Conservation (phyloP, 2,797 vertebrate species). For the Mormyrops attenuatus region DNA sequence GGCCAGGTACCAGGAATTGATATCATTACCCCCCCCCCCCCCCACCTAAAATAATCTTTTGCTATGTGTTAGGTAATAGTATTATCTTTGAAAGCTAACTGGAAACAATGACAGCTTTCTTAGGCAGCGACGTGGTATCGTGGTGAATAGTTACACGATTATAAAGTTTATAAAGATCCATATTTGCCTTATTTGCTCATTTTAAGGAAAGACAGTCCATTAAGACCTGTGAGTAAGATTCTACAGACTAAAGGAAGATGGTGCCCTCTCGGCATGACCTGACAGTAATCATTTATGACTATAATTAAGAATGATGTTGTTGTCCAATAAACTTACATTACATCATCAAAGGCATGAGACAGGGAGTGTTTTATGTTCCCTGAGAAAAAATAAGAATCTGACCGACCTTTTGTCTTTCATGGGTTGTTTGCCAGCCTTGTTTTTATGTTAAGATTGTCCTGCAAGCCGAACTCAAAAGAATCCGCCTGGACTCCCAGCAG, state of each 20-base stretch:
- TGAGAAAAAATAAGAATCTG: neutral
- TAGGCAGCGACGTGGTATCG: neutral
- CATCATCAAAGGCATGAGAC: neutral
- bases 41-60: neutral
- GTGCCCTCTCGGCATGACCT: neutral
- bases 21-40: neutral
- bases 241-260: neutral
- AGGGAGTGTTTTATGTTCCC: neutral
- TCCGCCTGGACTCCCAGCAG: slow-evolving; percentile 20
- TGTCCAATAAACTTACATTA: neutral
- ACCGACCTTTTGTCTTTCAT: neutral
- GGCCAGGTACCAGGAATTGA: neutral
- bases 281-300: neutral
- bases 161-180: neutral
- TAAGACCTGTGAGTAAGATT: neutral
- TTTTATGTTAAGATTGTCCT: neutral
- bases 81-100: neutral
- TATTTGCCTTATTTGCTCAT: neutral
- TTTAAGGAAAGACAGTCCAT: neutral
- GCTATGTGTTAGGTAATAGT: neutral
- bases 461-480: neutral
- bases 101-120: neutral
- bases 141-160: neutral
- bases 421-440: neutral
- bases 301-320: neutral